Evolutionary conservation across 2,888 invertebrate genomes (phyloP).

Genomic region (Morinoia aosen): DNA sequence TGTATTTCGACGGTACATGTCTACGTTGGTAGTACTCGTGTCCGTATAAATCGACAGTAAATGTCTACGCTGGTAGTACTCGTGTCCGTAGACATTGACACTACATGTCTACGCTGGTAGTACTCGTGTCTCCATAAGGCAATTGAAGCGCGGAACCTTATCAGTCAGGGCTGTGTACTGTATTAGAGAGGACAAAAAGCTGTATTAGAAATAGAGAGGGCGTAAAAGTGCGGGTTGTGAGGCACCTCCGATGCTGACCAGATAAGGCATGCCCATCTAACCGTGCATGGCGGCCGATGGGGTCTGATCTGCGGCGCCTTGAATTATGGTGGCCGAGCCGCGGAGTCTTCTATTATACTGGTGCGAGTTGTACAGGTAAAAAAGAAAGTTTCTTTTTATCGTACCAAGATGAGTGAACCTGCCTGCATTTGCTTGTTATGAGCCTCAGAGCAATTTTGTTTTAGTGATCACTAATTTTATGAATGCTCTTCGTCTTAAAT

Average conservation of each 20-base stretch:
- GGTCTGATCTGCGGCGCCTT: background rate
- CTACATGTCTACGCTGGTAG: background rate
- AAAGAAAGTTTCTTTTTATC: background rate
- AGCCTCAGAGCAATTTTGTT: background rate
- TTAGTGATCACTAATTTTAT: background rate
- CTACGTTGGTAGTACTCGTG: background rate
- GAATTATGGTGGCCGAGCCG: background rate
- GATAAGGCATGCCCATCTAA: conserved; percentile 2
- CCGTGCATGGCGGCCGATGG: conserved; percentile 18
- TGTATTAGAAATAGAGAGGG: background rate
- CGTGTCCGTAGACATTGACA: no score
- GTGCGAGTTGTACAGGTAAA: background rate
- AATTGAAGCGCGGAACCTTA: background rate
- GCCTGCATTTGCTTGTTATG: background rate
- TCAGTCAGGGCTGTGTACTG: background rate
- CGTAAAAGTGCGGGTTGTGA: background rate
- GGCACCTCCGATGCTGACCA: background rate
- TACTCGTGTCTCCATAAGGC: conserved; percentile 1
- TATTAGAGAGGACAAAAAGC: background rate
- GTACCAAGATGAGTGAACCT: background rate
- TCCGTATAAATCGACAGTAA: background rate
- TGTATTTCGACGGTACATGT: background rate
- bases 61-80: background rate
- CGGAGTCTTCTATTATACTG: background rate
- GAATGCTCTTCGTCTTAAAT: background rate